Percentiles rank a stretch among this genome's conserved stretches.
Evolutionary conservation across 1,140 invertebrate species (phyloP).

Genomic region (Latrodectus geometricus): DNA sequence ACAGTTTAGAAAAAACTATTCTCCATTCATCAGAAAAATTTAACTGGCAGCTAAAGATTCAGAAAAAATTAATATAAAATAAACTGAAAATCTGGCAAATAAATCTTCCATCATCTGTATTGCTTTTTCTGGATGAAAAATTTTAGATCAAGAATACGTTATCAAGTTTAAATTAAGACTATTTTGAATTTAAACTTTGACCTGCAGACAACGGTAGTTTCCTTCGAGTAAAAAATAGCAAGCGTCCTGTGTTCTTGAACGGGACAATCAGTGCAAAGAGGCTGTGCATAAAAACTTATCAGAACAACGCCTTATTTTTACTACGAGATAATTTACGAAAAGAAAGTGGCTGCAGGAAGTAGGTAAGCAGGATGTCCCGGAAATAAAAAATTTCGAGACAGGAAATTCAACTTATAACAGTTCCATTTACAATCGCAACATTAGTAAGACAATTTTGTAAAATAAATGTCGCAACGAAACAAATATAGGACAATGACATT

Average conservation of each 20-base stretch:
- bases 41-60: no score
- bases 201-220: neutral
- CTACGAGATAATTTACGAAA: neutral
- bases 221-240: no score
- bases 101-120: no score
- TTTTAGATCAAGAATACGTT: neutral
- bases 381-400: constrained; percentile 7
- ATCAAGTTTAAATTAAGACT: neutral
- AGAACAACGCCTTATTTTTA: neutral
- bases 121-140: neutral
- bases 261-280: neutral
- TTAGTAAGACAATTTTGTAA: constrained; percentile 4
- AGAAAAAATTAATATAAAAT: no score
- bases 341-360: constrained; percentile 14
- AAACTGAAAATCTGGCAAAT: no score
- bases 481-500: neutral
- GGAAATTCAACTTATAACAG: constrained; percentile 6
- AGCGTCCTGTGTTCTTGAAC: no score
- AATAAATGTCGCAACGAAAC: neutral
- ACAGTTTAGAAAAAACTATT: no score
- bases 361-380: constrained; percentile 55
- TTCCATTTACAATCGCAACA: neutral
- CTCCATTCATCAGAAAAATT: no score
- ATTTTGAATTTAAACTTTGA: neutral
- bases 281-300: neutral